These are phyloP conservation scores for Drosophila elegans DNA, from an alignment of 1,140 invertebrate genomes.

Conservation along the genomic window DNA sequence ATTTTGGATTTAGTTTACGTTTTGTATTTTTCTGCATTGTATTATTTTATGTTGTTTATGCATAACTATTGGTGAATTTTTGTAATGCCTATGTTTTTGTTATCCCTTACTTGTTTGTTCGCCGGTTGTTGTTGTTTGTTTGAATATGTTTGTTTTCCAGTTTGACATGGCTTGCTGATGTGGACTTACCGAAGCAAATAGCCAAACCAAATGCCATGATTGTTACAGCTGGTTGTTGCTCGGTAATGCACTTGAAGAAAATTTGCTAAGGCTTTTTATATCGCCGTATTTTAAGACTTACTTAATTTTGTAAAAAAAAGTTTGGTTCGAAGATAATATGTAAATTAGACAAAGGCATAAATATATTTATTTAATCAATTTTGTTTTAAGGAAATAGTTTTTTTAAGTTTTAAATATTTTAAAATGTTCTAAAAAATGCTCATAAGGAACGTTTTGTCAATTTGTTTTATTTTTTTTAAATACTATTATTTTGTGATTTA, in stretches of 20 bases:
- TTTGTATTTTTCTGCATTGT: slow-evolving; percentile 29
- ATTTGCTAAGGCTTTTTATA: no score
- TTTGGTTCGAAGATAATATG: no score
- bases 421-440: no score
- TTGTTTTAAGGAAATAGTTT: no score
- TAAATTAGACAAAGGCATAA: no score
- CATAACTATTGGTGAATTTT: slow-evolving; percentile 55
- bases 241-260: background rate
- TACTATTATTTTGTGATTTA: no score
- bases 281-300: no score
- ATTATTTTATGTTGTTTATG: slow-evolving; percentile 53
- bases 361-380: no score
- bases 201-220: slow-evolving; percentile 30
- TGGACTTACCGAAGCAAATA: slow-evolving; percentile 56
- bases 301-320: no score
- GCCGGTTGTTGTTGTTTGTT: slow-evolving; percentile 16
- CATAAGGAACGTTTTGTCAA: no score
- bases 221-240: slow-evolving; percentile 18
- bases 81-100: slow-evolving; percentile 39
- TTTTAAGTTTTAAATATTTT: no score
- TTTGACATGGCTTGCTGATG: slow-evolving; percentile 63
- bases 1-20: slow-evolving; percentile 22
- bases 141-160: slow-evolving; percentile 34
- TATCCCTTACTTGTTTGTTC: slow-evolving; percentile 10
- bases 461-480: no score